Percentiles rank a stretch among this genome's conserved stretches.
Conservation (phyloP, 2,888 invertebrate species). For the Eristalis pertinax region DNA sequence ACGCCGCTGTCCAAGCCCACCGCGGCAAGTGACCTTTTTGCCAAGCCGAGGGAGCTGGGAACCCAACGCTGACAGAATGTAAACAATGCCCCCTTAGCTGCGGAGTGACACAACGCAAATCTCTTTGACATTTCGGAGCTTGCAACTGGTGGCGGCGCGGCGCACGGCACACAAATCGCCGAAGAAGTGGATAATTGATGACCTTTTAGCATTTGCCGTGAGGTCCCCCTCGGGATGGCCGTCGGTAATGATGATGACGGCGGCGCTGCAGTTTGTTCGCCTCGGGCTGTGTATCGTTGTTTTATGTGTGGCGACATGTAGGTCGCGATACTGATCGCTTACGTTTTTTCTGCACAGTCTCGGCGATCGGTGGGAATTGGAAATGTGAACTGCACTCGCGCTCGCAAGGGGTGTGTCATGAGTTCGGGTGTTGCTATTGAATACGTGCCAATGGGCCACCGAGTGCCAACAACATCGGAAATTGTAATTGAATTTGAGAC, state of each 20-base stretch:
- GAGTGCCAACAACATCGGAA: not conserved
- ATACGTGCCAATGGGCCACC: conserved; percentile 44
- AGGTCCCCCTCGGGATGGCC: conserved; percentile 33
- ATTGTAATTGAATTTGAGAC: conserved; percentile 33
- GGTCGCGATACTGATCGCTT: conserved; percentile 55
- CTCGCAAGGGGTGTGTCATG: conserved; percentile 41
- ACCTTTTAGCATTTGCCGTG: conserved; percentile 66
- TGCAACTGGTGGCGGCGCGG: not conserved
- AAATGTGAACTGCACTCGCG: conserved; percentile 6
- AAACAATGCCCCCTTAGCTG: conserved; percentile 45
- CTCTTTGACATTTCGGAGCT: conserved; percentile 62
- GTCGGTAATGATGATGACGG: not conserved
- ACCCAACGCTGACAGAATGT: conserved; percentile 1
- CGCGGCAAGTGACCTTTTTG: conserved; percentile 63
- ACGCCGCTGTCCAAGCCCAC: not conserved
- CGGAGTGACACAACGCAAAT: conserved; percentile 66
- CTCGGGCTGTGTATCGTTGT: conserved; percentile 18
- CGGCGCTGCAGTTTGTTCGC: not conserved
- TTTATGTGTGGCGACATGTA: conserved; percentile 46
- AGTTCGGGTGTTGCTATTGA: conserved; percentile 32
- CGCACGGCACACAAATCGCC: conserved; percentile 46
- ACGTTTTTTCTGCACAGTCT: not conserved
- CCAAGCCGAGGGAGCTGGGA: conserved; percentile 31
- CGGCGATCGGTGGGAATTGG: conserved; percentile 3
- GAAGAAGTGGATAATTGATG: conserved; percentile 69